These are phyloP conservation scores for Heliconius congener DNA, from an alignment of 1,140 invertebrate genomes.

Conservation along the genomic window DNA sequence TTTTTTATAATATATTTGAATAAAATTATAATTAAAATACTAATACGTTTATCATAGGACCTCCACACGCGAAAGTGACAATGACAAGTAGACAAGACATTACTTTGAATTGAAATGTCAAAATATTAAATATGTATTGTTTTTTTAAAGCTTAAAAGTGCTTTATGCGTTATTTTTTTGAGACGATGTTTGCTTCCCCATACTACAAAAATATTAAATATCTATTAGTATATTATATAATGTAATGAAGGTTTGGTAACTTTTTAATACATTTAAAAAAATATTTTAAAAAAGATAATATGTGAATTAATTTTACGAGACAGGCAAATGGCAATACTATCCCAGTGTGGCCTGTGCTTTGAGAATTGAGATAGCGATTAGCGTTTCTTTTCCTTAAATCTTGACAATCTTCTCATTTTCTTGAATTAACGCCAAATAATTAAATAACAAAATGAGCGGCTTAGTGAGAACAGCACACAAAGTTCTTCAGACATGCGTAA, in stretches of 20 bases:
- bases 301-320: neutral
- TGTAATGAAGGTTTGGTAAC: neutral
- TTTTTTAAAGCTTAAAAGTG: too few species aligned
- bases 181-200: too few species aligned
- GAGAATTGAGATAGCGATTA: neutral
- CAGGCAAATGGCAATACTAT: constrained; percentile 27
- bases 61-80: constrained; percentile 40
- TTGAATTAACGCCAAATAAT: constrained; percentile 19
- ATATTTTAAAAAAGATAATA: neutral
- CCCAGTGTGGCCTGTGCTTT: neutral
- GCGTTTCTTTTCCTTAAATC: constrained; percentile 11
- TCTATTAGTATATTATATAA: too few species aligned
- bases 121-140: too few species aligned
- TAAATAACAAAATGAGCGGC: constrained; percentile 84
- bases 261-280: neutral
- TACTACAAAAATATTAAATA: too few species aligned
- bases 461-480: constrained; percentile 83
- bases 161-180: too few species aligned
- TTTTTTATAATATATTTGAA: constrained; percentile 26
- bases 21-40: neutral
- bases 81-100: too few species aligned
- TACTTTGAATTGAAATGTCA: too few species aligned
- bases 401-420: constrained; percentile 14
- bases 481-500: constrained; percentile 74
- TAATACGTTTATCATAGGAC: too few species aligned